A percentile compares a stretch with the other conserved stretches of the same genome.
These are phyloP conservation scores for Calcarius lapponicus DNA, from an alignment of 2,797 vertebrate genomes.

Conservation along the genomic window DNA sequence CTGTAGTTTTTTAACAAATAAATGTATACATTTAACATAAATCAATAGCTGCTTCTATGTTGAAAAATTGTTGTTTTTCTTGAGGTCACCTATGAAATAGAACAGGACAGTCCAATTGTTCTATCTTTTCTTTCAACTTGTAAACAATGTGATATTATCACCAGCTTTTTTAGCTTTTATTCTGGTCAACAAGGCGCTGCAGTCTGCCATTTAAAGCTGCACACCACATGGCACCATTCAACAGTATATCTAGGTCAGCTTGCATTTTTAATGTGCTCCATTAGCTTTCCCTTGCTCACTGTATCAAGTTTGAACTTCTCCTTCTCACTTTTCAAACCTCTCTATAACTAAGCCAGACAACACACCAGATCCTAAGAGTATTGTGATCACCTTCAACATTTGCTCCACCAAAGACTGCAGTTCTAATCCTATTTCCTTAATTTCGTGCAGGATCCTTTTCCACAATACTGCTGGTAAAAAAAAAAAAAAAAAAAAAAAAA, in stretches of 20 bases:
- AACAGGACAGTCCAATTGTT: neutral
- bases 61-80: neutral
- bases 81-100: neutral
- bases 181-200: neutral
- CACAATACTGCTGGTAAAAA: neutral
- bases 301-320: constrained; percentile 24
- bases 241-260: constrained; percentile 46
- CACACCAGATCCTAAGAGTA: neutral
- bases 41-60: neutral
- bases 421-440: neutral
- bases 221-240: constrained; percentile 44
- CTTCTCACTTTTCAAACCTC: constrained; percentile 20
- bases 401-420: neutral
- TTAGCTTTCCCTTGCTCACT: constrained; percentile 14
- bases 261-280: constrained; percentile 63
- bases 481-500: no score
- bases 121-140: neutral
- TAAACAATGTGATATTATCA: neutral
- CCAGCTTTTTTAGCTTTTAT: neutral
- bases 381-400: neutral
- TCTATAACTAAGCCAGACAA: neutral
- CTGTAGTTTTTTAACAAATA: neutral
- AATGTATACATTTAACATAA: neutral
- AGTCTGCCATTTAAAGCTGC: constrained; percentile 30
- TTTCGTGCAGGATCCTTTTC: neutral